Base-by-base conservation (phyloP, 2,888 invertebrate genomes). In the Busseola fusca region DNA sequence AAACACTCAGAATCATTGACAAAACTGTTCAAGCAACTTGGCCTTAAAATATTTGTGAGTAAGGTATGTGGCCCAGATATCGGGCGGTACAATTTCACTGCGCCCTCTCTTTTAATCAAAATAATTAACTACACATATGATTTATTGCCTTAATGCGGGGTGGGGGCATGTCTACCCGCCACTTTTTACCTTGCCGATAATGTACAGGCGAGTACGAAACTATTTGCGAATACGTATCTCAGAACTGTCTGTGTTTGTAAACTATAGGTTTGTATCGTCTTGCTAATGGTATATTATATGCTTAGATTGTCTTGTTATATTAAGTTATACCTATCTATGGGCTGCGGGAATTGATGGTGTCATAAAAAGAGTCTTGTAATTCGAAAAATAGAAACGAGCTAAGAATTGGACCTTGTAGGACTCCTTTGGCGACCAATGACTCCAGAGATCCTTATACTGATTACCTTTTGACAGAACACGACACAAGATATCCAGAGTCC, bases 121-220 rank as follows among this genome's bases (percentile, higher is more conserved):
- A 93, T 93, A 93, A 93, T 93, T 92, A 93, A 93, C 88, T 87
- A 89, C 88, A 85, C 89, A 87, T 88, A 91, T 93, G 93, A 94
- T 93, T 93, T 92, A 94, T 93, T 88, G 85, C 91, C 86, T 84
- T 76, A 77, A 72, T 81, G 84, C 83, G 81, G 82, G 84, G 78
- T 83, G 84, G 85, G 85, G 83, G 85, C 87, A 81, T 72, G 81
- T 84, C 83, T 81, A 84, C 85, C 83, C 80, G 81, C 80, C 74
- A 85, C 84, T 79, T 79, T 79, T 82, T 85, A 83, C 84, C 79
- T 84, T 83, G 78, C 83, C 82, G 81, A 84, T 80, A 84, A 76
- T 68, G 84, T 81, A 82, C 80, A 64, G 64, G 64, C 37, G 45
- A 30, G 42, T 40, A 42, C 68, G 34, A 58, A 80, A 84, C 67